Evolutionary conservation across 2,797 vertebrate species (phyloP).

Genomic region (Liparis tanakae): DNA sequence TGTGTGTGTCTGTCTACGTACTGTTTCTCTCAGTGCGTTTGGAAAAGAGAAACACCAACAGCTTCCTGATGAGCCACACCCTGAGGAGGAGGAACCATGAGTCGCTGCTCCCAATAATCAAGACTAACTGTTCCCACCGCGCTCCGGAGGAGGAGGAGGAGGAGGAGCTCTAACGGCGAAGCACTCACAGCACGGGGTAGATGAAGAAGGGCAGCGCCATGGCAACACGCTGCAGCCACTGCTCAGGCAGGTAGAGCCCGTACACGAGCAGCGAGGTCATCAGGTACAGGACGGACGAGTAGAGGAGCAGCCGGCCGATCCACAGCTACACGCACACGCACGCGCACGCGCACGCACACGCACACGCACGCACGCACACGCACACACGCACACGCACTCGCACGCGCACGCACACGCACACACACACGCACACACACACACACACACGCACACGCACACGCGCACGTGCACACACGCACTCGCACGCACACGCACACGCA

Average conservation of each 20-base stretch:
- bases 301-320: conserved; percentile 93
- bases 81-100: conserved; percentile 71
- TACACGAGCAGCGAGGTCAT: conserved; percentile 89
- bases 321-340: conserved; percentile 82
- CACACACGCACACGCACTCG: background rate
- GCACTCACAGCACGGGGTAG: conserved; percentile 94
- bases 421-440: background rate
- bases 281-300: conserved; percentile 92
- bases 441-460: background rate
- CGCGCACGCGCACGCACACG: background rate
- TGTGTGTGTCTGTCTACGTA: conserved; percentile 46
- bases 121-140: background rate
- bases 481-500: too few relatives aligned
- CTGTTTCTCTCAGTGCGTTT: conserved; percentile 96
- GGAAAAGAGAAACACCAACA: conserved; percentile 93
- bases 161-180: too few relatives aligned
- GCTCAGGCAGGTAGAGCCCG: conserved; percentile 92
- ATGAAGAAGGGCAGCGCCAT: conserved; percentile 93
- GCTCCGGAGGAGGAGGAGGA: too few relatives aligned
- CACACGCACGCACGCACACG: background rate
- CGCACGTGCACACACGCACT: too few relatives aligned
- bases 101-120: background rate
- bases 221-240: conserved; percentile 86
- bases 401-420: too few relatives aligned
- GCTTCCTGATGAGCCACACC: conserved; percentile 91